A percentile compares a stretch with the other conserved stretches of the same genome.
Conservation (phyloP, 2,797 vertebrate genomes). For the Natrix natrix region DNA sequence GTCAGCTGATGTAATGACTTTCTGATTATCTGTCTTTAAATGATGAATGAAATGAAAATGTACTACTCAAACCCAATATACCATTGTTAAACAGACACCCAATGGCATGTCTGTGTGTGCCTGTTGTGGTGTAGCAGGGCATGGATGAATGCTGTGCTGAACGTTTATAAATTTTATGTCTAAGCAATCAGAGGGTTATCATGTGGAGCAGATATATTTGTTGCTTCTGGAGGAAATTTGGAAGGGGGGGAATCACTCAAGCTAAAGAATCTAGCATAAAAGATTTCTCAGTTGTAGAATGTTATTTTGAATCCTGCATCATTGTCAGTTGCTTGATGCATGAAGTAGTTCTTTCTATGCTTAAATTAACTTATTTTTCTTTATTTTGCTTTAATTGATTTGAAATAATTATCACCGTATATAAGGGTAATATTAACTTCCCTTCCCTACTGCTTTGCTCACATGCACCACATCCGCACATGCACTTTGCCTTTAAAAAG, state of each 20-base stretch:
- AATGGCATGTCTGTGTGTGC: constrained; percentile 71
- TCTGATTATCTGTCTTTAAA: constrained; percentile 99
- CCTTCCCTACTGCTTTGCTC: too few species aligned
- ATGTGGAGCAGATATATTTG: background rate
- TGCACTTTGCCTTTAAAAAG: too few species aligned
- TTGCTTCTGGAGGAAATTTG: constrained; percentile 11
- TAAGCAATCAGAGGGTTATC: constrained; percentile 22
- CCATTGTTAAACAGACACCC: constrained; percentile 79
- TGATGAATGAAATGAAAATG: constrained; percentile 98
- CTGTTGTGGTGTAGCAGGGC: constrained; percentile 44
- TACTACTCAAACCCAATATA: constrained; percentile 85
- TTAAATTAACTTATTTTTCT: constrained; percentile 22
- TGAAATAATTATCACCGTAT: background rate
- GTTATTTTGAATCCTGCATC: background rate
- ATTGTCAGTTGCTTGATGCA: constrained; percentile 5
- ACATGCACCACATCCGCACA: too few species aligned
- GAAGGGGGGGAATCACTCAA: background rate
- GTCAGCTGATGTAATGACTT: constrained; percentile 95
- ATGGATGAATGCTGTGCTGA: constrained; percentile 36
- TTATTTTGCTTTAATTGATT: background rate
- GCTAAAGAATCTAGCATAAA: background rate
- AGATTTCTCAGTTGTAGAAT: constrained; percentile 8
- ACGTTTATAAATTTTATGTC: constrained; percentile 24
- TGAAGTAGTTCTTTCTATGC: constrained; percentile 31
- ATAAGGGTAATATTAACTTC: too few species aligned